These are phyloP conservation scores for Osmoderma eremita DNA, from an alignment of 2,888 invertebrate genomes.

Conservation along the genomic window DNA sequence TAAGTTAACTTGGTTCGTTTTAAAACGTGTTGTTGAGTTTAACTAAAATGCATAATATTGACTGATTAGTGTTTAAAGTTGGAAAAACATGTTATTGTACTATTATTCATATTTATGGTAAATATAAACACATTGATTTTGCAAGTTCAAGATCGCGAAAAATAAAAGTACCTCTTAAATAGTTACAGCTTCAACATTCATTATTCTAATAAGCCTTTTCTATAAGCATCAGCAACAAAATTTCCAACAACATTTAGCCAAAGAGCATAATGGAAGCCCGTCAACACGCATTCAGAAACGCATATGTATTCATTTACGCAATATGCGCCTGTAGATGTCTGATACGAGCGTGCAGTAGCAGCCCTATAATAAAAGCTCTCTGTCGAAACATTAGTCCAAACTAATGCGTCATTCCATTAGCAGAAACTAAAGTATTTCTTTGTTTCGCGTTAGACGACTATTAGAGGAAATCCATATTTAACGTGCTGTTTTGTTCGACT, in stretches of 20 bases:
- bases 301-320: not conserved
- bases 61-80: too few relatives aligned
- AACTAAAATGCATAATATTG: too few relatives aligned
- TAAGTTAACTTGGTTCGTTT: slow-evolving; percentile 5
- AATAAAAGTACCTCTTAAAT: too few relatives aligned
- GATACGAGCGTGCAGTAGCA: not conserved
- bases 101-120: too few relatives aligned
- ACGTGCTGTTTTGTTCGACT: slow-evolving; percentile 38
- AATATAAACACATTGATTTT: too few relatives aligned
- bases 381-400: slow-evolving; percentile 38
- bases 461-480: slow-evolving; percentile 41
- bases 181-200: too few relatives aligned
- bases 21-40: not conserved
- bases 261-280: slow-evolving; percentile 27
- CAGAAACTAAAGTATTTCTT: slow-evolving; percentile 43
- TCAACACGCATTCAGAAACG: slow-evolving; percentile 3
- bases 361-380: slow-evolving; percentile 26
- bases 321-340: slow-evolving; percentile 2
- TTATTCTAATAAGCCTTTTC: slow-evolving; percentile 10
- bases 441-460: slow-evolving; percentile 39
- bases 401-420: slow-evolving; percentile 43
- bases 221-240: not conserved
- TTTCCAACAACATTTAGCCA: slow-evolving; percentile 14
- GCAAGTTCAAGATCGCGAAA: too few relatives aligned
- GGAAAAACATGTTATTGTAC: too few relatives aligned